phyloP scores from a whole-genome alignment of 1,140 invertebrate genomes.

The Meloidogyne chitwoodi region DNA sequence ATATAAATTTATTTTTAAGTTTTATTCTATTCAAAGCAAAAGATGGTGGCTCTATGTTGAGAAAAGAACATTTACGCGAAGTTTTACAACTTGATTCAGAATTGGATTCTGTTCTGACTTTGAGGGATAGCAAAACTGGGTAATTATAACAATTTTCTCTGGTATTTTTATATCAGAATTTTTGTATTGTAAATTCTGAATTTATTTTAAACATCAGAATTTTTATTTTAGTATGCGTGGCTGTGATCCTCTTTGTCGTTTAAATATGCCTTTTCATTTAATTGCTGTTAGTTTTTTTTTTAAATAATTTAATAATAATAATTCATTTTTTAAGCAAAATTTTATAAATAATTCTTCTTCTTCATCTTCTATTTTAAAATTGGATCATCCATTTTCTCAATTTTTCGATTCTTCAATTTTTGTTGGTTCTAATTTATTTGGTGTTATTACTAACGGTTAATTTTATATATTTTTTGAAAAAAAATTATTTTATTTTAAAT shows the following conservation, averaged over 20 bases:
- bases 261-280: slow-evolving; percentile 52
- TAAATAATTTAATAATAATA: slow-evolving; percentile 21
- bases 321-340: slow-evolving; percentile 3
- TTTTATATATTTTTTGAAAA: too few relatives aligned
- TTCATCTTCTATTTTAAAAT: slow-evolving; percentile 26
- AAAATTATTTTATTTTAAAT: too few relatives aligned
- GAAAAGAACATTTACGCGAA: neutral
- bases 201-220: neutral
- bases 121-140: neutral
- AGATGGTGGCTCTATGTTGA: slow-evolving; percentile 10
- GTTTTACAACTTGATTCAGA: neutral
- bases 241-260: slow-evolving; percentile 51
- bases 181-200: neutral
- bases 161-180: too few relatives aligned
- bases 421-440: slow-evolving; percentile 49
- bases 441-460: slow-evolving; percentile 13
- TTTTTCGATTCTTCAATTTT: slow-evolving; percentile 39
- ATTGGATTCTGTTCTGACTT: neutral
- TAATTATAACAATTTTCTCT: too few relatives aligned
- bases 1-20: neutral
- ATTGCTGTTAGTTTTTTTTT: slow-evolving; percentile 36
- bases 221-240: slow-evolving; percentile 5
- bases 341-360: slow-evolving; percentile 22
- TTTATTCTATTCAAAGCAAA: slow-evolving; percentile 12
- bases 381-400: slow-evolving; percentile 46